Percentiles rank a stretch among this genome's conserved stretches.
phyloP scores from a whole-genome alignment of 2,113 vertebrate species.

The Henicopernis longicauda region DNA sequence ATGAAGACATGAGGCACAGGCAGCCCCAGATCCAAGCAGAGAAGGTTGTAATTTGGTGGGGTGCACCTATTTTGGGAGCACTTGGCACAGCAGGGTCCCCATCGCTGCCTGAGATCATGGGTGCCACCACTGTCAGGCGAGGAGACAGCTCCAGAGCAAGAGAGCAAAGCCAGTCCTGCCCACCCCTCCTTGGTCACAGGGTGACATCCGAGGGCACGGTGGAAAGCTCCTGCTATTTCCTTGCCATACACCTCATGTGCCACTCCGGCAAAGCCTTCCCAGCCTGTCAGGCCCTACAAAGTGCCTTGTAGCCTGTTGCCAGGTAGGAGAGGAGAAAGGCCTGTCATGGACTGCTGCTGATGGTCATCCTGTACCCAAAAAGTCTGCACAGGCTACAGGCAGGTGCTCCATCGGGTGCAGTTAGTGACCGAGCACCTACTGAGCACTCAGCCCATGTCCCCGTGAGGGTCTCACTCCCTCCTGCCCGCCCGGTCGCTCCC shows the following conservation, averaged over 20 bases:
- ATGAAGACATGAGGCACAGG: not conserved
- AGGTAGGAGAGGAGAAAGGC: not conserved
- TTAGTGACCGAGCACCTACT: not conserved
- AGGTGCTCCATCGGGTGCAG: not conserved
- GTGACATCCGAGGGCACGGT: not conserved
- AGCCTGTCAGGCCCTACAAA: not conserved
- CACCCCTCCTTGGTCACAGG: not conserved
- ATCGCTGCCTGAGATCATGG: not conserved
- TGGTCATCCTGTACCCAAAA: not conserved
- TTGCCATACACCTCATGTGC: not conserved
- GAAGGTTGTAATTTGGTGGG: not conserved
- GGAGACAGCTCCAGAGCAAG: not conserved
- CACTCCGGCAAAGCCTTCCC: not conserved
- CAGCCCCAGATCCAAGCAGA: not conserved
- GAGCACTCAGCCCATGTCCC: rapidly evolving
- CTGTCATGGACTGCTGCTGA: not conserved
- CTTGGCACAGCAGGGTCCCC: not conserved
- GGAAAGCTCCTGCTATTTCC: not conserved
- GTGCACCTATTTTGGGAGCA: not conserved
- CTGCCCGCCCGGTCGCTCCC: not conserved
- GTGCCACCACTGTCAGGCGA: not conserved
- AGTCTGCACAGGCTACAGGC: not conserved
- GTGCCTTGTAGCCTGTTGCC: not conserved
- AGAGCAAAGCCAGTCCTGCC: not conserved
- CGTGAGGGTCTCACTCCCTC: not conserved